A percentile compares a stretch with the other conserved stretches of the same genome.
Evolutionary conservation across 2,113 vertebrate genomes (phyloP).

Genomic region (Erythrolamprus reginae): DNA sequence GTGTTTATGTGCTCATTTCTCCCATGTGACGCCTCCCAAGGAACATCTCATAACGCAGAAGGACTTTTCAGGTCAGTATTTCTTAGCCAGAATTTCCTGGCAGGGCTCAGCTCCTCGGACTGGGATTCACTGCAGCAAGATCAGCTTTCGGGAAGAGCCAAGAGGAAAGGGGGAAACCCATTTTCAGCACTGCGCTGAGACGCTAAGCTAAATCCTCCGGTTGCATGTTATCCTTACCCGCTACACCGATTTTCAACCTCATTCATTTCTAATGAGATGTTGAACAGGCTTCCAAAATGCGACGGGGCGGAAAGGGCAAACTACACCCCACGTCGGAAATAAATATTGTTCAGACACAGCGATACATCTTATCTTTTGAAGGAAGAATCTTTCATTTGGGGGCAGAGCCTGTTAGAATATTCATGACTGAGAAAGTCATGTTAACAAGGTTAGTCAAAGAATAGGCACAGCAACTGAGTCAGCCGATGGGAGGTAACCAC

Average conservation of each 20-base stretch:
- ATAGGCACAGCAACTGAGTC: no score
- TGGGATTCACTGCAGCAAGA: not conserved
- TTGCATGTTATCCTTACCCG: not conserved
- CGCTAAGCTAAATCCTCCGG: not conserved
- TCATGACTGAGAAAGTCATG: no score
- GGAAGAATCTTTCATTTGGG: not conserved
- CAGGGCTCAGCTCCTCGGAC: not conserved
- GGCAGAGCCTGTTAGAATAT: no score
- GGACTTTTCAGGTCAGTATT: not conserved
- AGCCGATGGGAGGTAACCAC: no score
- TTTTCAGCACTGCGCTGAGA: not conserved
- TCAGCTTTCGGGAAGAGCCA: not conserved
- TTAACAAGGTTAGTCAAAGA: no score
- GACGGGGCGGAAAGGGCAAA: not conserved
- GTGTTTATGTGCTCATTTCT: constrained; percentile 1
- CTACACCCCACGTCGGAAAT: not conserved
- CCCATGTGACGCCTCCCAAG: not conserved
- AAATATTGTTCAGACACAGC: not conserved
- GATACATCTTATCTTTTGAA: not conserved
- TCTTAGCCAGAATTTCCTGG: not conserved
- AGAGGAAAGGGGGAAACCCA: not conserved
- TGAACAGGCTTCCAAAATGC: not conserved
- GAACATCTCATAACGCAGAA: not conserved
- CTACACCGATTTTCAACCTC: not conserved
- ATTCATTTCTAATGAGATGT: not conserved